A percentile compares a stretch with the other conserved stretches of the same genome.
phyloP scores from a whole-genome alignment of 1,140 invertebrate genomes.

The Leptopilina boulardi region DNA sequence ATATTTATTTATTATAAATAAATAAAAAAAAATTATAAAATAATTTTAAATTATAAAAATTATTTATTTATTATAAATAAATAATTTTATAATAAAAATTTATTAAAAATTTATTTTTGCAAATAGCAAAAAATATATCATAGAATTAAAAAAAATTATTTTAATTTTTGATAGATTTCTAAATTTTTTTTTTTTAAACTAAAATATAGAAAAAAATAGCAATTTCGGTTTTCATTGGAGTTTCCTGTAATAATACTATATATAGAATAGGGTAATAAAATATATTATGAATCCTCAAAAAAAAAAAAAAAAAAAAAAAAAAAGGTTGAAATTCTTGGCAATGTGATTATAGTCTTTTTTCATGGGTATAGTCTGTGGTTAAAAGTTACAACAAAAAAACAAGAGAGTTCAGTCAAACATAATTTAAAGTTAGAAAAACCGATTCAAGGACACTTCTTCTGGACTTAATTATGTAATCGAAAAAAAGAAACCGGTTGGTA shows the following conservation, averaged over 20 bases:
- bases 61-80: no score
- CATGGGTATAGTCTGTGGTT: neutral
- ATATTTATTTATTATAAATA: no score
- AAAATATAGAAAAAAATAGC: no score
- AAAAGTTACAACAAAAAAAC: neutral
- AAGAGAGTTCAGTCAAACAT: neutral
- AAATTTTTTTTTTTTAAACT: no score
- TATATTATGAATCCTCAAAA: neutral
- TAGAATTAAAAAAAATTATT: no score
- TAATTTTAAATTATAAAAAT: no score
- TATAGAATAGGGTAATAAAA: neutral
- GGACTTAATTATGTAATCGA: constrained; percentile 9
- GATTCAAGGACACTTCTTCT: constrained; percentile 9
- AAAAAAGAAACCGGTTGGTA: constrained; percentile 3
- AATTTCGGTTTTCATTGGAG: no score
- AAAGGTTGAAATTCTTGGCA: neutral
- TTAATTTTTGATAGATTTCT: no score
- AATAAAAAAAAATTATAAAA: no score
- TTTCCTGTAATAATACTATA: neutral
- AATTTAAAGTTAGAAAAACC: constrained; percentile 10
- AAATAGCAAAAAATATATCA: no score
- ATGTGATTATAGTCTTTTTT: constrained; percentile 6
- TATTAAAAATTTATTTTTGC: no score
- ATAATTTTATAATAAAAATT: no score
- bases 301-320: neutral